These are phyloP conservation scores for Sebastes aleutianus DNA, from an alignment of 2,797 vertebrate species.

Conservation along the genomic window DNA sequence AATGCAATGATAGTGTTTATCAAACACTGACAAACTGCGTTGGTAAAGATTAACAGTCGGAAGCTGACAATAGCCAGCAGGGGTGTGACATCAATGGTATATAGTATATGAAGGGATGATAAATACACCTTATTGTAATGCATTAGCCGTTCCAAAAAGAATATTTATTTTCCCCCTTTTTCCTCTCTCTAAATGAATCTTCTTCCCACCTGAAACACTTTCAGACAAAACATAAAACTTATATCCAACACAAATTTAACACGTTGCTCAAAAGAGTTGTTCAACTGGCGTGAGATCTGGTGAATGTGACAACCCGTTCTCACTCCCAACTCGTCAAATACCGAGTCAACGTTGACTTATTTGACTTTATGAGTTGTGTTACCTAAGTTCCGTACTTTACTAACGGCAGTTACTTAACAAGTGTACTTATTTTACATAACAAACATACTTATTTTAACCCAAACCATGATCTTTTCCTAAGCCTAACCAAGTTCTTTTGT, in stretches of 20 bases:
- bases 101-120: neutral
- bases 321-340: too few species aligned
- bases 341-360: neutral
- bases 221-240: neutral
- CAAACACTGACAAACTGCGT: neutral
- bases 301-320: too few species aligned
- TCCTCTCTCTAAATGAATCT: neutral
- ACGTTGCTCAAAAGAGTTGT: neutral
- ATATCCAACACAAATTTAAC: too few species aligned
- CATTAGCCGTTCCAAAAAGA: neutral
- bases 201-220: neutral
- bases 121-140: neutral
- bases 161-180: neutral
- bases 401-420: too few species aligned
- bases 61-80: too few species aligned
- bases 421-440: too few species aligned
- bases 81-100: neutral
- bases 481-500: too few species aligned
- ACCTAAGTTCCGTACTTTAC: neutral
- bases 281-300: neutral
- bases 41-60: neutral
- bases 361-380: neutral
- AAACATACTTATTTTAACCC: too few species aligned
- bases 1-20: neutral
- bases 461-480: too few species aligned